These are phyloP conservation scores for Macrosiphum euphorbiae DNA, from an alignment of 2,888 invertebrate species.

Conservation along the genomic window DNA sequence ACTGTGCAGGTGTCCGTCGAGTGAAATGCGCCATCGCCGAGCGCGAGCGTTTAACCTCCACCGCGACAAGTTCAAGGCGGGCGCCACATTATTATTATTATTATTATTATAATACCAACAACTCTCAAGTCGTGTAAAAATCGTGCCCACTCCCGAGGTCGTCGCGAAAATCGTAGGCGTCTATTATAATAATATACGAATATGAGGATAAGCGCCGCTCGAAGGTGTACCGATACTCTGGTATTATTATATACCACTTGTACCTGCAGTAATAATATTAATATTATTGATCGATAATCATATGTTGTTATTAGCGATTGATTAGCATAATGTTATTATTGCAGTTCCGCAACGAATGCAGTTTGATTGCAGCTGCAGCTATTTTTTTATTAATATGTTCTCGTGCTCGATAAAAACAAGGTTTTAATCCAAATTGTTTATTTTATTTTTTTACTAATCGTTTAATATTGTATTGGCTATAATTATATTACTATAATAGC, in stretches of 20 bases:
- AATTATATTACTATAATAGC: background rate
- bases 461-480: background rate
- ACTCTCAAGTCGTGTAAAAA: background rate
- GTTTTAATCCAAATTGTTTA: background rate
- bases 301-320: background rate
- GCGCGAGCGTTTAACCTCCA: conserved; percentile 12
- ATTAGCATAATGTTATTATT: background rate
- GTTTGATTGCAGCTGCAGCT: background rate
- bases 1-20: background rate
- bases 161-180: conserved; percentile 4
- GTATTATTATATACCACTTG: background rate
- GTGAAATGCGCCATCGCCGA: background rate
- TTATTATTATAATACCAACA: background rate
- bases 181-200: background rate
- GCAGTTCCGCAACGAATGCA: background rate
- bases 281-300: background rate
- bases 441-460: background rate
- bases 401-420: background rate
- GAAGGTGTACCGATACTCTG: background rate
- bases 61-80: conserved; percentile 52
- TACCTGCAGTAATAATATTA: background rate
- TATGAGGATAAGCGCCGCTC: background rate
- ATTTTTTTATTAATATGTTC: background rate
- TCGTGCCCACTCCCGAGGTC: conserved; percentile 28
- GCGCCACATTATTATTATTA: background rate